Evolutionary conservation across 2,888 invertebrate genomes (phyloP), one percentile per base, ranked within the genome.

Genomic region (Erebia palarica): DNA sequence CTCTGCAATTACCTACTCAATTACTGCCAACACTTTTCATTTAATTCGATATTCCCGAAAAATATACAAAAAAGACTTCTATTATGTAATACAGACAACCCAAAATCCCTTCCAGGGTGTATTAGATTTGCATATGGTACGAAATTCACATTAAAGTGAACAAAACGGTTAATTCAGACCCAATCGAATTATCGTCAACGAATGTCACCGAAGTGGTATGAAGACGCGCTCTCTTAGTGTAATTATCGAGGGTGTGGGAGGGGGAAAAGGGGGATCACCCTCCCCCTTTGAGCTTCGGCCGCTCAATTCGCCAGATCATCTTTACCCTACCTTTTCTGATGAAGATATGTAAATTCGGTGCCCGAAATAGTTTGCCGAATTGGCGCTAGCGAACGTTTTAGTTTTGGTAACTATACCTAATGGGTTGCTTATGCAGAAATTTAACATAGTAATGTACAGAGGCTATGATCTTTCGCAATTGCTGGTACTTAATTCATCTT

Each of bases 281-380:
- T 69, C 69, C 21, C 76, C 77, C 77, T 71, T 47, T 21, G 47
- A 68, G 71, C 73, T 75, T 74, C 67, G 69, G 70, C 85, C 84
- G 83, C 82, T 82, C 87, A 83, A 84, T 86, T 81, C 84, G 84
- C 83, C 85, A 84, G 88, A 89, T 90, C 90, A 91, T 92, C 92
- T 91, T 91, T 86, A 88, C 91, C 91, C 81, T 84, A 81, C 86
- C 83, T 85, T 87, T 86, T 83, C 84, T 86, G 89, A 90, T 89
- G 86, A 91, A 90, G 92, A 91, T 91, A 91, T 90, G 91, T 83
- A 88, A 91, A 92, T 90, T 70, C 65, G 70, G 57, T 68, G 64
- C 65, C 70, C 72, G 70, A 65, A 75, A 69, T 68, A 72, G 73
- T 71, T 73, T 67, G 27, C 49, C 18, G 65, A 69, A 69, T 61